phyloP scores from a whole-genome alignment of 2,888 invertebrate species.

The Nephrotoma flavescens region DNA sequence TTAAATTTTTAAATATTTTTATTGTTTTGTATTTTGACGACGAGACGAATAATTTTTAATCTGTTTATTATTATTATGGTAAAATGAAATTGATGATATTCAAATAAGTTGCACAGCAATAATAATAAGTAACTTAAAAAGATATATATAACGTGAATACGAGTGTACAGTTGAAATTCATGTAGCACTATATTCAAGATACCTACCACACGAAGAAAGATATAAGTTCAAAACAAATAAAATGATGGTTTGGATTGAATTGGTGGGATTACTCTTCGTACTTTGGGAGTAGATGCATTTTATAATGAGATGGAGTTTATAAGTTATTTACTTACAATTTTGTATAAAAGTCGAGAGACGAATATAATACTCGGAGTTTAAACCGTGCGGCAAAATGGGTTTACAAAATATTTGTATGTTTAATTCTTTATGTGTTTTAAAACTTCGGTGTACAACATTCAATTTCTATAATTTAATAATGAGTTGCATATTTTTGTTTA shows the following conservation, averaged over 20 bases:
- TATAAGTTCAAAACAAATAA: not conserved
- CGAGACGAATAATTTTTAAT: not conserved
- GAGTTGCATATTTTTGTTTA: not conserved
- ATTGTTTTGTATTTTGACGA: not conserved
- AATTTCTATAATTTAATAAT: not conserved
- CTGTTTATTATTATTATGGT: not conserved
- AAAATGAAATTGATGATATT: not conserved
- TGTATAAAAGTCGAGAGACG: not conserved
- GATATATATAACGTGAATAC: not conserved
- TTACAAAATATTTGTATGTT: not conserved
- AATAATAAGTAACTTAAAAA: not conserved
- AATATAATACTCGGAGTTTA: not conserved
- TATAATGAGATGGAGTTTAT: not conserved
- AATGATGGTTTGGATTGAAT: not conserved
- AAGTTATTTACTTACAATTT: not conserved
- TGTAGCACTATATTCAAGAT: not conserved
- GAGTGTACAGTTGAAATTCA: not conserved
- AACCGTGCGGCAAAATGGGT: not conserved
- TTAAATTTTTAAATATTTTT: not conserved
- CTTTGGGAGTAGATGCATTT: not conserved
- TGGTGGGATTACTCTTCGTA: not conserved
- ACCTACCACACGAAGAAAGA: not conserved
- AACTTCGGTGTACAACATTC: not conserved
- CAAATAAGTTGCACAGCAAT: not conserved
- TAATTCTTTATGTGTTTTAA: not conserved